Percentiles rank a stretch among this genome's conserved stretches.
Conservation (phyloP, 92 coral and sea anemone species). For the Heliopora coerulea region DNA sequence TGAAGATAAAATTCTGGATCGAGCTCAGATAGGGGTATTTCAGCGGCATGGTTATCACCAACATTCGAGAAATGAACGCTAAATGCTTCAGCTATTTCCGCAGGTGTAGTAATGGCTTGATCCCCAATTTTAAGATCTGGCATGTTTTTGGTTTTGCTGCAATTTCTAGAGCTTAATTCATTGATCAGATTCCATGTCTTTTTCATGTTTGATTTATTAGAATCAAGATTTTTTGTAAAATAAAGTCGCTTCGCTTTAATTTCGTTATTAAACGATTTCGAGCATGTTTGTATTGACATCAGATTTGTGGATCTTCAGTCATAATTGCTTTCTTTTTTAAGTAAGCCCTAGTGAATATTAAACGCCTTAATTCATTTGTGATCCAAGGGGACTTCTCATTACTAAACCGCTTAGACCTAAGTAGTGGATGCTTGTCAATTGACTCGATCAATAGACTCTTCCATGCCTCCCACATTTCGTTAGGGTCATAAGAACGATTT, state of each 20-base stretch:
- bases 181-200: conserved; percentile 20
- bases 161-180: conserved; percentile 9
- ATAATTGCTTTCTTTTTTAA: conserved; percentile 22
- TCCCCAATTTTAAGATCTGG: neutral
- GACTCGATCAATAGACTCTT: conserved; percentile 3
- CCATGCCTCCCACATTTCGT: conserved; percentile 45
- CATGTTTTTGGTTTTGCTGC: neutral
- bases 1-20: neutral
- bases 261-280: too few relatives aligned
- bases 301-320: conserved; percentile 19
- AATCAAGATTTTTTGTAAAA: conserved; percentile 6
- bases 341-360: conserved; percentile 33
- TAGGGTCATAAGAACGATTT: neutral
- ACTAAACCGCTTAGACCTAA: conserved; percentile 11
- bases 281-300: conserved; percentile 18
- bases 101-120: neutral
- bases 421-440: conserved; percentile 32
- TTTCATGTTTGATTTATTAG: conserved; percentile 1
- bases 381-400: conserved; percentile 44
- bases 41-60: conserved; percentile 2
- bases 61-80: neutral
- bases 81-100: conserved; percentile 2
- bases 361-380: conserved; percentile 27
- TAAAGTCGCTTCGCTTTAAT: conserved; percentile 9
- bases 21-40: neutral